A percentile compares a stretch with the other conserved stretches of the same genome.
Evolutionary conservation across 1,140 invertebrate genomes (phyloP).

Genomic region (Leptinotarsa undecemlineata): DNA sequence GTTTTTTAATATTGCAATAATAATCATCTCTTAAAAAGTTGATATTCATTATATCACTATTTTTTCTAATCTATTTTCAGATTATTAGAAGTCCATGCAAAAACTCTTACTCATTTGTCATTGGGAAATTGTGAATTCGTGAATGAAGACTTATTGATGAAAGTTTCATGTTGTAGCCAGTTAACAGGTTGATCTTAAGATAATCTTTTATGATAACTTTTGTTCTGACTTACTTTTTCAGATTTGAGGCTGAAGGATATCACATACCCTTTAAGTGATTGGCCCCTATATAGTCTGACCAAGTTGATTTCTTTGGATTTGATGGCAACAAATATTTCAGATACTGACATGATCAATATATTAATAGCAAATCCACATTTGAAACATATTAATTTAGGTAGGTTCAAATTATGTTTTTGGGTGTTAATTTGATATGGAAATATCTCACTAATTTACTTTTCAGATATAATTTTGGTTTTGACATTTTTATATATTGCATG

Average conservation of each 20-base stretch:
- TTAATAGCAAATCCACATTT: constrained; percentile 68
- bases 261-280: neutral
- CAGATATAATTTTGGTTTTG: no score
- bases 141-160: constrained; percentile 32
- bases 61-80: constrained; percentile 15
- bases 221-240: constrained; percentile 14
- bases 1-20: neutral
- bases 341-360: constrained; percentile 65
- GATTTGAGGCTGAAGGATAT: constrained; percentile 33
- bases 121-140: constrained; percentile 47
- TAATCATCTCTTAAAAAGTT: no score
- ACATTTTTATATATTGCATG: no score
- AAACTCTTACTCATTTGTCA: constrained; percentile 52
- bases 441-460: no score
- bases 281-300: constrained; percentile 56
- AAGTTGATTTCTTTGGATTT: constrained; percentile 76
- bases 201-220: no score
- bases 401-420: no score
- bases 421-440: no score
- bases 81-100: constrained; percentile 34
- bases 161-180: constrained; percentile 42
- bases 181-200: constrained; percentile 36
- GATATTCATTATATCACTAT: no score
- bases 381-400: constrained; percentile 74
- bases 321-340: constrained; percentile 72